These are phyloP conservation scores for Mactra quadrangularis DNA, from an alignment of 1,140 invertebrate species.

Conservation along the genomic window DNA sequence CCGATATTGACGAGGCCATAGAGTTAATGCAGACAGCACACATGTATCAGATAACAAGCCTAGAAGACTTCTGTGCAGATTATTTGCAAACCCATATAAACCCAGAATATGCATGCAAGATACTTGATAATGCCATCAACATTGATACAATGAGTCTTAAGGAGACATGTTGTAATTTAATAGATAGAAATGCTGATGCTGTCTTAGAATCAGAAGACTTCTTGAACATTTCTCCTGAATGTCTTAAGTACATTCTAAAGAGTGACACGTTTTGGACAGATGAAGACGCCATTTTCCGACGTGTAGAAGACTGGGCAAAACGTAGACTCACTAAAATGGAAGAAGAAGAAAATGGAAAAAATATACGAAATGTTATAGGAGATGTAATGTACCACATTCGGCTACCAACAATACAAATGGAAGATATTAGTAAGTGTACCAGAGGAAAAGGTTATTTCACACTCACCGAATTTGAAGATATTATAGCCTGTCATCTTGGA, in stretches of 20 bases:
- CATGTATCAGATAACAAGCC: background rate
- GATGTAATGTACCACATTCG: too few species aligned
- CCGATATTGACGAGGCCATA: background rate
- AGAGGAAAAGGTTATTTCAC: background rate
- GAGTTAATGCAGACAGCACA: slow-evolving; percentile 19
- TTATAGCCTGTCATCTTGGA: too few species aligned
- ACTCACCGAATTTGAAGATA: background rate
- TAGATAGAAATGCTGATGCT: slow-evolving; percentile 8
- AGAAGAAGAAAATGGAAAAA: too few species aligned
- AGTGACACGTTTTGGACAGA: too few species aligned
- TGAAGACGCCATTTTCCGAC: too few species aligned
- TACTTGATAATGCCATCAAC: background rate
- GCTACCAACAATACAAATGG: background rate
- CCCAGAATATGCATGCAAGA: background rate
- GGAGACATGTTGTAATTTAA: too few species aligned
- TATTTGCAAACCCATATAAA: background rate
- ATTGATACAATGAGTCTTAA: background rate
- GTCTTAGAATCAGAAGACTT: slow-evolving; percentile 1
- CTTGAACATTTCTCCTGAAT: background rate
- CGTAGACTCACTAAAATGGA: too few species aligned
- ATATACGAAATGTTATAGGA: too few species aligned
- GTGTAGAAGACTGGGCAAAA: too few species aligned
- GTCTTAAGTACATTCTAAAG: slow-evolving; percentile 4
- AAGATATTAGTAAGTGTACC: background rate
- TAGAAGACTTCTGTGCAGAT: background rate